Conservation (phyloP, 1,140 invertebrate genomes). For the Drosophila repletoides region DNA sequence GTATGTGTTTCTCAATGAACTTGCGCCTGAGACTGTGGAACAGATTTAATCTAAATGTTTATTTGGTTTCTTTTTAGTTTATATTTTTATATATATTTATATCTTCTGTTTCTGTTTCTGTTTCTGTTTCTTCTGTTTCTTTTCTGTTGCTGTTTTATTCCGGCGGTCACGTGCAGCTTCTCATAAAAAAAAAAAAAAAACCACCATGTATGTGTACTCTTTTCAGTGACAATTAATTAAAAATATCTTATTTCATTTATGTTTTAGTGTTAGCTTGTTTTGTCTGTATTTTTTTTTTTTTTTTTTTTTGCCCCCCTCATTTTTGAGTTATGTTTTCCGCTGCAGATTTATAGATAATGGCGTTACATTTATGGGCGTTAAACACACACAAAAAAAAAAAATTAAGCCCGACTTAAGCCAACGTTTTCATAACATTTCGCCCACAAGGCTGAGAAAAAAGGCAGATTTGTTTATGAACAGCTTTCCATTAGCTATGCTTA, state of each 20-base stretch:
- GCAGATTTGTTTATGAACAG: background rate
- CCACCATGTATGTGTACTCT: too few species aligned
- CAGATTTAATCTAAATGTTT: conserved; percentile 75
- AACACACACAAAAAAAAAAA: conserved; percentile 24
- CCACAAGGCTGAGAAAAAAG: conserved; percentile 1
- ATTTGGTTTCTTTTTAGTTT: conserved; percentile 51
- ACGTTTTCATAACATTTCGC: conserved; percentile 13
- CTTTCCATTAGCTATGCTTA: background rate
- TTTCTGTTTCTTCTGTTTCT: conserved; percentile 1
- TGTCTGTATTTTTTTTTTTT: conserved; percentile 53
- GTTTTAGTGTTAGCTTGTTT: conserved; percentile 42
- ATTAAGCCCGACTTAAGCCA: background rate
- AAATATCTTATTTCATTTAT: conserved; percentile 79
- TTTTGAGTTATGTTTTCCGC: conserved; percentile 80
- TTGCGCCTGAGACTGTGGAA: conserved; percentile 41
- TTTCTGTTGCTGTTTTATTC: conserved; percentile 23
- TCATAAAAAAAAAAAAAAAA: conserved; percentile 53
- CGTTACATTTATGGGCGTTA: conserved; percentile 72
- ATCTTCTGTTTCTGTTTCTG: conserved; percentile 14
- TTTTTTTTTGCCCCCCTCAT: too few species aligned
- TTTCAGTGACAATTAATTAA: conserved; percentile 69
- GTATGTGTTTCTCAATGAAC: conserved; percentile 62
- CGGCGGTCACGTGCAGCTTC: conserved; percentile 62
- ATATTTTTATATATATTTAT: conserved; percentile 14
- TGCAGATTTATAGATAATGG: conserved; percentile 75